Evolutionary conservation across 2,888 invertebrate species (phyloP), one percentile per base, ranked within the genome.

Genomic region (Kuschelorhynchus macadamiae): DNA sequence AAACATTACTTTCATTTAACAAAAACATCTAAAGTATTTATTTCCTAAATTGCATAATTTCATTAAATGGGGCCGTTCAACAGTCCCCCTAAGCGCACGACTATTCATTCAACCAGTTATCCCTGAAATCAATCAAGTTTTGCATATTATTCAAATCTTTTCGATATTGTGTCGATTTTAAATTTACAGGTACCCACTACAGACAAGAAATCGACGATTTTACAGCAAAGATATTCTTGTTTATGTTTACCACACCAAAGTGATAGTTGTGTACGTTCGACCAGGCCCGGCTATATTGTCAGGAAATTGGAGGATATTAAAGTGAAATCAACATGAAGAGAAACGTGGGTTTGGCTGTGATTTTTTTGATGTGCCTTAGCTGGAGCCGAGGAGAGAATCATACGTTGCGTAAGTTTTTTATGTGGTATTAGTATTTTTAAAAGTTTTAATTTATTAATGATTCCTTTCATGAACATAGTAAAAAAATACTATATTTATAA

Each of bases 291-390:
- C 7, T 25, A 25, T 25, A 25, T 25, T n/a, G n/a, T n/a, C n/a
- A n/a, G n/a, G 25, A 25, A n/a, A 44, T 8, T 25, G 12, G 21
- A 49, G 25, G 20, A 49, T n/a, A 30, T 49, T 49, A n/a, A 8
- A 12, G 49, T 49, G 49, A 49, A 20, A 49, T 18, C 46, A n/a
- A 25, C 25, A 49, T 49, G 49, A 49, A 49, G 25, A 12, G n/a
- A 14, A 21, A 49, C 49, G 30, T n/a, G n/a, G 21, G 25, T 25
- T 49, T 25, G 1, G 16, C 18, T 4, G 11, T 36, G 14, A 9
- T 32, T 17, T 3, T 25, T 25, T 25, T 25, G 25, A 7, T 25
- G 25, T 25, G 25, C 25, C 4, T 25, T 25, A 7, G 25, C 25
- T 25, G 25, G 25, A 25, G 25, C 7, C 3, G 4, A 25, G 25